Base-by-base conservation (phyloP, 2,797 vertebrate genomes). In the Chromis chromis region DNA sequence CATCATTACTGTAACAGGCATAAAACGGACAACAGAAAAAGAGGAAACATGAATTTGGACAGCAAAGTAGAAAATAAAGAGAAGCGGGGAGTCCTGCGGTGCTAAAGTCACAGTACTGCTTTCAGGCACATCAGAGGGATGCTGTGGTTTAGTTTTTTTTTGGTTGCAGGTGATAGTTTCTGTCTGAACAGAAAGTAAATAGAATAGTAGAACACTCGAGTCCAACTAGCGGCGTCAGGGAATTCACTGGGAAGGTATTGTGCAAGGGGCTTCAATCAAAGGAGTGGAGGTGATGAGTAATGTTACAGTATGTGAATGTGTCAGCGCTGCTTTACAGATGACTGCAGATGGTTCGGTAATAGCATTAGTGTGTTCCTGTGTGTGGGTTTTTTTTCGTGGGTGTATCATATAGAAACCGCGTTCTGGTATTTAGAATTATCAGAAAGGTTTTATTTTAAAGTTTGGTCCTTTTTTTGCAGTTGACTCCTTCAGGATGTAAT, bases 151-250 rank as follows among this genome's bases (percentile, higher is more conserved):
- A 9, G 7, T 36, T 36, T 36, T 36, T 12, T 36, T 39, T 27
- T 40, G 52, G 56, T 58, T 55, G 13, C 62, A 70, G 44, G 8
- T 71, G 49, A 65, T 25, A 24, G 63, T 86, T 85, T 76, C 64
- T 52, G 9, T 65, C 46, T 68, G 24, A 83, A 24, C 19, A 1
- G 60, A 72, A 79, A 78, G 46, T 59, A 2, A 44, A 10, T 52
- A n/a, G n/a, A n/a, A n/a, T n/a, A n/a, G 33, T 52, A 66, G 54
- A 52, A 24, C 67, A 74, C 76, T 59, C 0, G 2, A 58, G 44
- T 12, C 6, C 3, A 11, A 56, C 36, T 31, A 70, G 24, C 25
- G 36, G 10, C 25, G 0, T 57, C 12, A 33, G 73, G 64, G 78
- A 81, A 70, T 69, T 57, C 55, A 65, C 69, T 42, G 3, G 33